Evolutionary conservation across 1,140 invertebrate species (phyloP).

Genomic region (Sminthurinus signatus): DNA sequence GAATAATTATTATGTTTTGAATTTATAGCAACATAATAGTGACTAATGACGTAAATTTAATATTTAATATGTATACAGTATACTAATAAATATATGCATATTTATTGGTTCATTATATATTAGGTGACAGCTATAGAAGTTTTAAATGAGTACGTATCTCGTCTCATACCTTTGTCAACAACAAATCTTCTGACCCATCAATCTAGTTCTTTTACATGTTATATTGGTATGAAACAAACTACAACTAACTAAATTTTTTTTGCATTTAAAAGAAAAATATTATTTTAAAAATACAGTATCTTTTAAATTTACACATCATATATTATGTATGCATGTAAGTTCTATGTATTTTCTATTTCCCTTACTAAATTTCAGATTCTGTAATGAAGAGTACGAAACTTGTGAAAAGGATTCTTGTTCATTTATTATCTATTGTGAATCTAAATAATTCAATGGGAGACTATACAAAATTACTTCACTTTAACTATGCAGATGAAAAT

Average conservation of each 20-base stretch:
- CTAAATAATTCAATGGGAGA: background rate
- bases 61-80: too few relatives aligned
- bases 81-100: background rate
- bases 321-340: background rate
- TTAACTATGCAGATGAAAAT: background rate
- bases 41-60: too few relatives aligned
- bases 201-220: slow-evolving; percentile 6
- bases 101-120: background rate
- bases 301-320: too few relatives aligned
- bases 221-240: too few relatives aligned
- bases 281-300: background rate
- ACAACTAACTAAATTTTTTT: too few relatives aligned
- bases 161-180: background rate
- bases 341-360: background rate
- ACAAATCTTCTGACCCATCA: slow-evolving; percentile 1
- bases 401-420: background rate
- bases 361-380: slow-evolving; percentile 4
- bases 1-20: too few relatives aligned
- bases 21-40: too few relatives aligned
- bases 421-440: slow-evolving; percentile 1
- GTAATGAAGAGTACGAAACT: slow-evolving; percentile 13
- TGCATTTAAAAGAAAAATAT: too few relatives aligned
- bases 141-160: background rate
- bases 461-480: background rate
- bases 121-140: background rate